Conservation (phyloP, 23 tunicate species). For the Halocynthia roretzi region DNA sequence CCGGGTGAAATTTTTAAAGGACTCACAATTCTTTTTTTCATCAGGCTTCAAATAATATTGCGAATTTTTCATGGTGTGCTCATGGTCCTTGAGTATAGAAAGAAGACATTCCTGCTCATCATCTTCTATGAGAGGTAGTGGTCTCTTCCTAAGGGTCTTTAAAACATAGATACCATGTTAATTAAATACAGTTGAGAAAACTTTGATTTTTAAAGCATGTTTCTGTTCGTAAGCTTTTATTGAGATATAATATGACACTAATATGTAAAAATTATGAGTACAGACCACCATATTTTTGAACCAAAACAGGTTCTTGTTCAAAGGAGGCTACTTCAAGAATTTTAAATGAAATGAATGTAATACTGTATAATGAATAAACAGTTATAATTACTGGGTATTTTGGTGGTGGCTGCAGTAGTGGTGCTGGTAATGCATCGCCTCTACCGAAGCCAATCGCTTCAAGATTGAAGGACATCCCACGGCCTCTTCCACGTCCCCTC, state of each 20-base stretch:
- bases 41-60: slow-evolving; percentile 50
- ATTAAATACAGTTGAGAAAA: too few species aligned
- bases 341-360: too few species aligned
- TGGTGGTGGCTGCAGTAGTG: slow-evolving; percentile 77
- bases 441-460: slow-evolving; percentile 81
- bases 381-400: slow-evolving; percentile 54
- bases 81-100: slow-evolving; percentile 45
- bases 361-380: slow-evolving; percentile 6
- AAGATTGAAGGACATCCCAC: slow-evolving; percentile 59
- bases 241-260: too few species aligned
- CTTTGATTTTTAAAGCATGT: too few species aligned
- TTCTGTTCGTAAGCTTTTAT: too few species aligned
- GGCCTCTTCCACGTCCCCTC: slow-evolving; percentile 71
- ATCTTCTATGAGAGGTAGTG: slow-evolving; percentile 50
- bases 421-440: slow-evolving; percentile 71
- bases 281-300: too few species aligned
- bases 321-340: too few species aligned
- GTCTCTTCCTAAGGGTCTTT: slow-evolving; percentile 48
- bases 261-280: too few species aligned
- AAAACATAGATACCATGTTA: slow-evolving; percentile 7
- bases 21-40: slow-evolving; percentile 32
- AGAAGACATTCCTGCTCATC: slow-evolving; percentile 59
- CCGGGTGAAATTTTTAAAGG: neutral
- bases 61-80: slow-evolving; percentile 42
- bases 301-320: too few species aligned